Base-by-base conservation (phyloP, 2,888 invertebrate species). In the Rhamnusium bicolor region DNA sequence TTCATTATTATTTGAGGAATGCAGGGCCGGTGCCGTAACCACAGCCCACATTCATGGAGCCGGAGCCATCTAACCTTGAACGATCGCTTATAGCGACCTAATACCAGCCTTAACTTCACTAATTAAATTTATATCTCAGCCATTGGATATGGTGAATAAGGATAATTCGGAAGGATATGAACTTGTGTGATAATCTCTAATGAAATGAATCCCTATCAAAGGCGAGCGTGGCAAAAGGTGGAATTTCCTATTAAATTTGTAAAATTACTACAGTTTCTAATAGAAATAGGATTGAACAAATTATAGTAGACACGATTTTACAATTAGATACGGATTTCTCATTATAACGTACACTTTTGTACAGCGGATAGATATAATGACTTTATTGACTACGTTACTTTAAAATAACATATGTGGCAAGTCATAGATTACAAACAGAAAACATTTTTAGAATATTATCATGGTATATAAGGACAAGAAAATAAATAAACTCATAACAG, bases 1-100 rank as follows among this genome's bases (percentile, higher is more conserved):
- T 74, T 67, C 75, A 75, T 75, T 77, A 77, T 75, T 77, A 75
- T 73, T 70, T 63, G 62, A 27, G 67, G 71, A 74, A 73, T 72
- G 60, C 66, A 21, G 65, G 58, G 70, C 46, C 29, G 58, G 65
- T 27, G 40, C 54, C 24, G 46, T 46, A 24, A 19, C 21, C 54
- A 24, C 19, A 18, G 65, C 12, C 27, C 29, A 27, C 51, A 47
- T 46, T 51, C 51, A n/a, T n/a, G n/a, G n/a, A n/a, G 46, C n/a
- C 14, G 29, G 32, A 47, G 19, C 14, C 69, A 14, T 21, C 14
- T 18, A 18, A 16, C 2, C 12, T 47, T 16, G 46, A n/a, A 8
- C 49, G 24, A 21, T 47, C 27, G 27, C 18, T 60, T 58, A 12
- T 60, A 14, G 12, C 27, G 32, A 32, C 58, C 53, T 51, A 51